A percentile compares a stretch with the other conserved stretches of the same genome.
Evolutionary conservation across 2,888 invertebrate species (phyloP).

Genomic region (Patella depressa): DNA sequence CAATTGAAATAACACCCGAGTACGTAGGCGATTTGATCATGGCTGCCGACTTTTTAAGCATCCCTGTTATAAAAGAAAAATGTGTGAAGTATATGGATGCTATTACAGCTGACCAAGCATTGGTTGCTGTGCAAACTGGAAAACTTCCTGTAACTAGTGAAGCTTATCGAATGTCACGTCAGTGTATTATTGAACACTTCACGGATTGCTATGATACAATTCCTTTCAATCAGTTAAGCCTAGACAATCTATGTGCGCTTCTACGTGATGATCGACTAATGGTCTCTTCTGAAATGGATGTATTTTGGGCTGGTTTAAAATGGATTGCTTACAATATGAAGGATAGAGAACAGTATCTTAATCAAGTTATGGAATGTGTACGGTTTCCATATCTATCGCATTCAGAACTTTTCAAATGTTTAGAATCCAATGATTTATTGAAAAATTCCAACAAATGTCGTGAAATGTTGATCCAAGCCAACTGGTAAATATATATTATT

Average conservation of each 20-base stretch:
- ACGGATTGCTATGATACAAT: slow-evolving; percentile 20
- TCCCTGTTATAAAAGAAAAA: slow-evolving; percentile 19
- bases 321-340: slow-evolving; percentile 52
- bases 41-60: slow-evolving; percentile 46
- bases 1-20: slow-evolving; percentile 36
- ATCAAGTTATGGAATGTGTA: slow-evolving; percentile 46
- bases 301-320: slow-evolving; percentile 49
- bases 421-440: slow-evolving; percentile 48
- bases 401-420: slow-evolving; percentile 49
- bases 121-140: slow-evolving; percentile 34
- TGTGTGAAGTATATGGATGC: slow-evolving; percentile 26
- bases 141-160: background rate
- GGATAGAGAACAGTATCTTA: slow-evolving; percentile 40
- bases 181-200: slow-evolving; percentile 31
- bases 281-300: slow-evolving; percentile 52
- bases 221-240: slow-evolving; percentile 37
- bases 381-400: slow-evolving; percentile 53
- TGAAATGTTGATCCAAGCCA: slow-evolving; percentile 47
- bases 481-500: slow-evolving; percentile 43
- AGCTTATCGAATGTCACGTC: background rate
- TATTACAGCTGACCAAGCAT: slow-evolving; percentile 39
- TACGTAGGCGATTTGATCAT: slow-evolving; percentile 45
- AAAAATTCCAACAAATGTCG: slow-evolving; percentile 40
- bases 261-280: slow-evolving; percentile 43
- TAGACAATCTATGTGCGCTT: slow-evolving; percentile 41